Evolutionary conservation across 2,797 vertebrate species (phyloP).

Genomic region (Leucoraja ocellata): DNA sequence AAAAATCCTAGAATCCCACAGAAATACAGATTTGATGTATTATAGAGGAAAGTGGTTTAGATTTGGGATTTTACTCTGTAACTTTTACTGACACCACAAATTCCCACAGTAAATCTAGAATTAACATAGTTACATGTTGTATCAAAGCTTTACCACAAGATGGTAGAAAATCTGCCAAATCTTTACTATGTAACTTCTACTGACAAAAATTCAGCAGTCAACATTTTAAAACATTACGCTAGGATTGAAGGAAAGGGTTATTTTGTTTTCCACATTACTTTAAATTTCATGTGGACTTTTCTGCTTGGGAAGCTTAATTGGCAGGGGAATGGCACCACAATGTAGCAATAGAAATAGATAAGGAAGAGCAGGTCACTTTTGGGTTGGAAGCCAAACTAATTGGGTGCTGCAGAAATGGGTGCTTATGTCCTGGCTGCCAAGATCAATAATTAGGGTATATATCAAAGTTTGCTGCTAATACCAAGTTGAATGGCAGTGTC

Average conservation of each 20-base stretch:
- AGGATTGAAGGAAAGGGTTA: too few species aligned
- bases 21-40: neutral
- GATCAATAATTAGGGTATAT: too few species aligned
- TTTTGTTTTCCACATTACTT: neutral
- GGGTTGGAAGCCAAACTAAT: too few species aligned
- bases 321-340: too few species aligned
- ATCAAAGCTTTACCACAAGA: neutral
- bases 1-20: neutral
- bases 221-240: neutral
- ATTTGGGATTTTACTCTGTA: neutral
- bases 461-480: too few species aligned
- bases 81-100: too few species aligned
- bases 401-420: too few species aligned
- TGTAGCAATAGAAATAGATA: too few species aligned
- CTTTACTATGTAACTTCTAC: neutral
- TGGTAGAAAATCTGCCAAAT: neutral
- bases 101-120: neutral
- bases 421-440: too few species aligned
- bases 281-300: neutral
- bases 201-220: neutral
- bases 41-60: neutral
- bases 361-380: too few species aligned
- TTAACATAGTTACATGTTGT: neutral
- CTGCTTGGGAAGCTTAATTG: too few species aligned
- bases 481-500: too few species aligned